A percentile compares a stretch with the other conserved stretches of the same genome.
phyloP scores from a whole-genome alignment of 2,888 invertebrate genomes.

The Patella depressa region DNA sequence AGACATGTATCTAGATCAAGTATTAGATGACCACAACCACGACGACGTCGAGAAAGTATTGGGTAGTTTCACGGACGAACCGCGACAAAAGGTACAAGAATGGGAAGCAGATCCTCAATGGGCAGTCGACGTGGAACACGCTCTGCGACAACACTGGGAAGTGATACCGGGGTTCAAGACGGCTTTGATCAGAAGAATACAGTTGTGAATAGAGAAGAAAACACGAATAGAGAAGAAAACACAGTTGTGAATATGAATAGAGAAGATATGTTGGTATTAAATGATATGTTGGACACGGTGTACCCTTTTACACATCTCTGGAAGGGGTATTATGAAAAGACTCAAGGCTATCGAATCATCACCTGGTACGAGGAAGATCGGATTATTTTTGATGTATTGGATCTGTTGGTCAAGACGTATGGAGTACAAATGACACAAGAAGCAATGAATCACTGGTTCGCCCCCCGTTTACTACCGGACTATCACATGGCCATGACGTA shows the following conservation, averaged over 20 bases:
- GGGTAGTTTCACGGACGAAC: not conserved
- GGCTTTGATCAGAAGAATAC: too few species aligned
- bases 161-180: not conserved
- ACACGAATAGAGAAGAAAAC: too few species aligned
- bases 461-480: not conserved
- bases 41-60: not conserved
- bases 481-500: not conserved
- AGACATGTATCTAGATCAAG: not conserved
- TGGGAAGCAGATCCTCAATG: not conserved
- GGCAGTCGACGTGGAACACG: not conserved
- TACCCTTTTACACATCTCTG: too few species aligned
- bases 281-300: too few species aligned
- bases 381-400: not conserved
- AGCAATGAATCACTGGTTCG: not conserved
- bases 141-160: not conserved
- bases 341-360: too few species aligned
- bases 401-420: not conserved
- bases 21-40: not conserved
- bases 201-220: too few species aligned
- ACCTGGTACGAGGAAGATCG: not conserved
- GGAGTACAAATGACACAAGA: not conserved
- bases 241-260: too few species aligned
- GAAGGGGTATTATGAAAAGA: too few species aligned
- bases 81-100: not conserved
- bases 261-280: too few species aligned